phyloP scores from a whole-genome alignment of 2,888 invertebrate species.

The Drosophila fungiperda region DNA sequence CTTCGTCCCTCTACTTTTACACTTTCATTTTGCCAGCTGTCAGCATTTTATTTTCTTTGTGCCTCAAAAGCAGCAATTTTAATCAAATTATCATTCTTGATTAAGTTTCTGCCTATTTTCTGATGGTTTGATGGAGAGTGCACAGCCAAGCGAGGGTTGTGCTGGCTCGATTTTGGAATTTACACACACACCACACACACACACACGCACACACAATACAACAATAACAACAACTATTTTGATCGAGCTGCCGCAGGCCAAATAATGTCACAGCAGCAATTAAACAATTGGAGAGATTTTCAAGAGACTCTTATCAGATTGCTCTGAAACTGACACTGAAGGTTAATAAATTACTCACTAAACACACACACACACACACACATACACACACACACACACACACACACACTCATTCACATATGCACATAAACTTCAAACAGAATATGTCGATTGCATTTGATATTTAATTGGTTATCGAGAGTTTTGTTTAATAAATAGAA shows the following conservation, averaged over 20 bases:
- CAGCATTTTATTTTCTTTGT: conserved; percentile 60
- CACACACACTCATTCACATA: neutral
- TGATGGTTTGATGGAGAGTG: neutral
- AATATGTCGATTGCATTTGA: neutral
- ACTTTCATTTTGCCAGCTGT: conserved; percentile 36
- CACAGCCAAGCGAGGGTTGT: neutral
- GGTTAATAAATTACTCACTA: conserved; percentile 1
- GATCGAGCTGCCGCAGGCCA: conserved; percentile 28
- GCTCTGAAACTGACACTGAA: conserved; percentile 30
- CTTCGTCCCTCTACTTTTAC: neutral
- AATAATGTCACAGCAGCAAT: conserved; percentile 33
- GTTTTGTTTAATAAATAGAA: neutral
- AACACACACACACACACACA: neutral
- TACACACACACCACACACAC: neutral
- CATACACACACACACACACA: neutral
- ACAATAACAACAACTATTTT: conserved; percentile 23
- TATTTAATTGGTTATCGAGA: neutral
- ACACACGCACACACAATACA: neutral
- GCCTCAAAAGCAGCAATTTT: conserved; percentile 73
- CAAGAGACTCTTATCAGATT: conserved; percentile 13
- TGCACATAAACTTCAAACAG: neutral
- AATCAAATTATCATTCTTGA: conserved; percentile 68
- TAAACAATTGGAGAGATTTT: conserved; percentile 33
- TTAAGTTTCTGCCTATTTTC: conserved; percentile 26
- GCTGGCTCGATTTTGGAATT: neutral